Conservation (phyloP, 2,888 invertebrate genomes). For the Temnothorax ravouxi region DNA sequence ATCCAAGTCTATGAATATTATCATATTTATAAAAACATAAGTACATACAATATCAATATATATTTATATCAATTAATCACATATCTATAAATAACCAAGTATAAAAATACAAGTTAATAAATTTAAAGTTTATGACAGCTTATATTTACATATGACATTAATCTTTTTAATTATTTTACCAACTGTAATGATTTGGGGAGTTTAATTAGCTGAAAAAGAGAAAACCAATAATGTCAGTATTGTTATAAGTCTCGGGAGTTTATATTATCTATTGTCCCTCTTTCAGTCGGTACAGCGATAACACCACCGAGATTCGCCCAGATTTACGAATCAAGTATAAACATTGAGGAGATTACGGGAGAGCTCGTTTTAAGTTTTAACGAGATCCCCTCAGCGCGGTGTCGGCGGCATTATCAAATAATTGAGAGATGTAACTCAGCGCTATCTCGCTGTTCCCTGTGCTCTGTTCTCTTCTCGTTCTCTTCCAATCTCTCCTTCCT, state of each 20-base stretch:
- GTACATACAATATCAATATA: background rate
- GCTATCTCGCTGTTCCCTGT: slow-evolving; percentile 82
- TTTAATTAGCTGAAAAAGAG: slow-evolving; percentile 17
- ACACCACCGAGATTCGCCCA: slow-evolving; percentile 78
- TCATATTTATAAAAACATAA: slow-evolving; percentile 1
- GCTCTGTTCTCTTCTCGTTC: slow-evolving; percentile 64
- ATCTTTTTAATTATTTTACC: background rate
- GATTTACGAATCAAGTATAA: slow-evolving; percentile 85
- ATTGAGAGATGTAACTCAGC: slow-evolving; percentile 86
- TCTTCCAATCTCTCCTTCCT: slow-evolving; percentile 55
- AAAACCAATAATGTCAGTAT: slow-evolving; percentile 39
- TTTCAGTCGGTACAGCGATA: slow-evolving; percentile 64
- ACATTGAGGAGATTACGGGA: slow-evolving; percentile 86
- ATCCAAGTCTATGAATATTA: background rate
- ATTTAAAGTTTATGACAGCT: background rate
- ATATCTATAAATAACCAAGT: background rate
- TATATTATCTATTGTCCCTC: slow-evolving; percentile 81
- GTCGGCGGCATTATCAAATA: slow-evolving; percentile 86
- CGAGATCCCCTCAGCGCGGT: slow-evolving; percentile 85
- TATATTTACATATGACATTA: background rate
- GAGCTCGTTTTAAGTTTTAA: slow-evolving; percentile 86
- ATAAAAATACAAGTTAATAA: background rate
- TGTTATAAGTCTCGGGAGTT: slow-evolving; percentile 74
- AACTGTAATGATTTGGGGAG: background rate
- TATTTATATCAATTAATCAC: too few species aligned